These are phyloP conservation scores for Diplodus puntazzo DNA, from an alignment of 2,797 vertebrate genomes.

Conservation along the genomic window DNA sequence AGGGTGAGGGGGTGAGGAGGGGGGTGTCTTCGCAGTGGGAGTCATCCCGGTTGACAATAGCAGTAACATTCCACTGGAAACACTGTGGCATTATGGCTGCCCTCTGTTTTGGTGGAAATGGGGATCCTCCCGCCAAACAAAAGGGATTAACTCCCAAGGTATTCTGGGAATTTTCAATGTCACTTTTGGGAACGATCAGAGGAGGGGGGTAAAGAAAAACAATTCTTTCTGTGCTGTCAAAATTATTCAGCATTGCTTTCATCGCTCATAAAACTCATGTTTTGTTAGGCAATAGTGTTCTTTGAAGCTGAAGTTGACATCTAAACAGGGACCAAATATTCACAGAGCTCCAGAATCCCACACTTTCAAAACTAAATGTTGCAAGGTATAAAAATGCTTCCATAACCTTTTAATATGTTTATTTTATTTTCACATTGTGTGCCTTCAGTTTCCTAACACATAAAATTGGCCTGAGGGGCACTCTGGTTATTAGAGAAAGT, in stretches of 20 bases:
- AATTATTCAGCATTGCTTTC: conserved; percentile 11
- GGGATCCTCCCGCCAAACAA: conserved; percentile 33
- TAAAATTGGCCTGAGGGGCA: background rate
- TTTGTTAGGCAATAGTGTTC: background rate
- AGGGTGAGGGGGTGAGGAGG: conserved; percentile 27
- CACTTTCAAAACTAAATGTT: background rate
- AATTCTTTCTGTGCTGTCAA: conserved; percentile 15
- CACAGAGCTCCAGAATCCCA: background rate
- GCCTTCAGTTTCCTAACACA: background rate
- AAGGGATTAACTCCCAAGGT: conserved; percentile 59
- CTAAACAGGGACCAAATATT: conserved; percentile 1
- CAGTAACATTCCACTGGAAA: conserved; percentile 77
- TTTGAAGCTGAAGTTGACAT: background rate
- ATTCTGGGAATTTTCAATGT: conserved; percentile 63
- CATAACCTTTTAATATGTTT: background rate
- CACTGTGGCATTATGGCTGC: conserved; percentile 74
- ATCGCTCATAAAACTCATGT: background rate
- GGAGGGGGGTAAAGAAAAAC: background rate
- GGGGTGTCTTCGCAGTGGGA: conserved; percentile 67
- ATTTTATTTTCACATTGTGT: background rate
- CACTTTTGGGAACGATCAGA: conserved; percentile 45
- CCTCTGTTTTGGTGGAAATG: conserved; percentile 33
- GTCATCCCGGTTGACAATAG: conserved; percentile 71
- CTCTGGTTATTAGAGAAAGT: background rate
- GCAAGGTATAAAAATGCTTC: too few species aligned